phyloP scores from a whole-genome alignment of 2,113 vertebrate genomes.

The Misgurnus anguillicaudatus region DNA sequence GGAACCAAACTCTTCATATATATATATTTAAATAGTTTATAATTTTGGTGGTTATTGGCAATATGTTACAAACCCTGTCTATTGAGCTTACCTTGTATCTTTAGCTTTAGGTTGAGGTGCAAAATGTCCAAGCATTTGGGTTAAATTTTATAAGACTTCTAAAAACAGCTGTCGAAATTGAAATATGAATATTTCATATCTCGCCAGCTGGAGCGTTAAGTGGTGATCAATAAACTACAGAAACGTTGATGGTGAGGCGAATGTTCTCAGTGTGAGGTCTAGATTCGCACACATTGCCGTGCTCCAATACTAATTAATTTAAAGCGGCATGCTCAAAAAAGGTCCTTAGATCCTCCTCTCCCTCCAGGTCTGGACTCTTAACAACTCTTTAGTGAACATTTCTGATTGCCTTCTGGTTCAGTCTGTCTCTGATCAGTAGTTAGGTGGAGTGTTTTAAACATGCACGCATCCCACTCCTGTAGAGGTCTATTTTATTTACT shows the following conservation, averaged over 20 bases:
- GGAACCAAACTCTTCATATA: too few relatives aligned
- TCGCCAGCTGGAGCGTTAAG: constrained; percentile 70
- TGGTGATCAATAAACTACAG: constrained; percentile 68
- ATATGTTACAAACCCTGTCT: too few relatives aligned
- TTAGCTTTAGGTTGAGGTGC: not conserved
- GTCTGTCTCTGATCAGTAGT: constrained; percentile 36
- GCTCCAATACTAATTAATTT: constrained; percentile 71
- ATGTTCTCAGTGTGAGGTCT: constrained; percentile 66
- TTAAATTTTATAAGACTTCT: constrained; percentile 66
- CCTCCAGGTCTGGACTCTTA: constrained; percentile 38
- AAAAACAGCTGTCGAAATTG: constrained; percentile 65
- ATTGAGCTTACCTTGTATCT: too few relatives aligned
- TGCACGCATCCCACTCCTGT: not conserved
- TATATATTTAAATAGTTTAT: too few relatives aligned
- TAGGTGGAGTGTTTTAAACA: not conserved
- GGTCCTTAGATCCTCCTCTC: constrained; percentile 28
- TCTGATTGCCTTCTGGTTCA: constrained; percentile 43
- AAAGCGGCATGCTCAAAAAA: constrained; percentile 56
- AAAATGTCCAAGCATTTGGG: not conserved
- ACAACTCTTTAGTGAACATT: constrained; percentile 54
- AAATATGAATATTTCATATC: constrained; percentile 70
- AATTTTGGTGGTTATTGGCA: too few relatives aligned
- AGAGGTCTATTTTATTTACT: not conserved
- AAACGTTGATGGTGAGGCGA: constrained; percentile 63
- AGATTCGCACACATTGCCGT: constrained; percentile 63